Evolutionary conservation across 2,888 invertebrate species (phyloP), one percentile per base, ranked within the genome.

Genomic region (Eurytoma californica): DNA sequence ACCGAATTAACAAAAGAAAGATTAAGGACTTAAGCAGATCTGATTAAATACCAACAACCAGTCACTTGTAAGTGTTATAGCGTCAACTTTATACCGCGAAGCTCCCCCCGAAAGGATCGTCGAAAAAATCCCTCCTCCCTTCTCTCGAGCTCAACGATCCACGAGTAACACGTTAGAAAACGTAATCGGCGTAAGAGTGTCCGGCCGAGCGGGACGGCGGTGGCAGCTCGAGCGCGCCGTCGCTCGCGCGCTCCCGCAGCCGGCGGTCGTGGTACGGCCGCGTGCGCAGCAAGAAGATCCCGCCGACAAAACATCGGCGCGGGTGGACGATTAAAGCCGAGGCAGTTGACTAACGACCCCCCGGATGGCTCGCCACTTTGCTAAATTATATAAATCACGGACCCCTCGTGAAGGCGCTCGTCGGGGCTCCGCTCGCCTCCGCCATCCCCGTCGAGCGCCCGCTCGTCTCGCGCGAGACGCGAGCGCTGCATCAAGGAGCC

Each of bases 351-450:
- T 86, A 86, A 87, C 86, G 86, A 87, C 82, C 82, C 80, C 73
- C 83, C 39, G 51, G 55, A 28, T 51, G 51, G 20, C 66, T 72
- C 65, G 73, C n/a, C 88, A 89, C 89, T 89, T 88, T 87, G 86
- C 87, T 87, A 89, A 89, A 89, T 89, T 89, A 89, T 88, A 89
- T 89, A 88, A 89, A 89, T 89, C 88, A 88, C 86, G 84, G 84
- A 83, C 51, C 57, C 63, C n/a, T 63, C 55, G 53, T 55, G 13
- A 20, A 57, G 49, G 18, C 20, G 66, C 57, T 51, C n/a, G 65
- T 51, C n/a, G 65, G 3, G n/a, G 53, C 53, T 70, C 39, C n/a
- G 47, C 18, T 58, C 18, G 60, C 47, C 14, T n/a, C 51, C 24
- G 24, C 65, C 47, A 49, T 20, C 2, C 28, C 18, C 58, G 47